A percentile compares a stretch with the other conserved stretches of the same genome.
phyloP scores from a whole-genome alignment of 30 jellyfish, hydroid and myxozoan genomes.

The Pseudorhiza aurosa region DNA sequence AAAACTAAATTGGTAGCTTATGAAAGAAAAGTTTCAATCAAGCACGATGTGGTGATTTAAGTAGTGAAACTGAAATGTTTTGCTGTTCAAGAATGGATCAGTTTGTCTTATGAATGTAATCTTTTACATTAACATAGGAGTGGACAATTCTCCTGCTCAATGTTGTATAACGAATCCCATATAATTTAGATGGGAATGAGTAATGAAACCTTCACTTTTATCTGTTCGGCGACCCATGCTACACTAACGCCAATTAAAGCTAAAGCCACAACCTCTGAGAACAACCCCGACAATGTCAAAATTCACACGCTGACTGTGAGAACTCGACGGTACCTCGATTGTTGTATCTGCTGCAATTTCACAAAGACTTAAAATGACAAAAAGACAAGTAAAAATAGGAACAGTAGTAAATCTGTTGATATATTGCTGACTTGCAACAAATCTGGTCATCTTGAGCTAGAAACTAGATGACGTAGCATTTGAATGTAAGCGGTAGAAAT shows the following conservation, averaged over 20 bases:
- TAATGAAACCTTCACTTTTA: slow-evolving; percentile 27
- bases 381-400: too few species aligned
- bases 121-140: slow-evolving; percentile 32
- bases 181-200: slow-evolving; percentile 21
- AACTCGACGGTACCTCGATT: too few species aligned
- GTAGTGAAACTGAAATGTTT: slow-evolving; percentile 27
- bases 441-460: too few species aligned
- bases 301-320: slow-evolving; percentile 15
- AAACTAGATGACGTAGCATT: too few species aligned
- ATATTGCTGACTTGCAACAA: too few species aligned
- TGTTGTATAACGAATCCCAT: slow-evolving; percentile 45
- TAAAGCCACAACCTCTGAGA: slow-evolving; percentile 2
- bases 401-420: too few species aligned
- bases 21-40: slow-evolving; percentile 22
- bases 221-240: slow-evolving; percentile 46
- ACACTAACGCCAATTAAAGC: slow-evolving; percentile 18
- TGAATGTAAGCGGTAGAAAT: too few species aligned
- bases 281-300: neutral
- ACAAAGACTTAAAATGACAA: too few species aligned
- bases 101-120: slow-evolving; percentile 37
- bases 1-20: slow-evolving; percentile 18
- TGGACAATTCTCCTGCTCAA: slow-evolving; percentile 36
- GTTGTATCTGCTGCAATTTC: too few species aligned
- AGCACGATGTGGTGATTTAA: slow-evolving; percentile 2
- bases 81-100: slow-evolving; percentile 41